Evolutionary conservation across 2,888 invertebrate genomes (phyloP), one percentile per base, ranked within the genome.

Genomic region (Temnothorax ravouxi): DNA sequence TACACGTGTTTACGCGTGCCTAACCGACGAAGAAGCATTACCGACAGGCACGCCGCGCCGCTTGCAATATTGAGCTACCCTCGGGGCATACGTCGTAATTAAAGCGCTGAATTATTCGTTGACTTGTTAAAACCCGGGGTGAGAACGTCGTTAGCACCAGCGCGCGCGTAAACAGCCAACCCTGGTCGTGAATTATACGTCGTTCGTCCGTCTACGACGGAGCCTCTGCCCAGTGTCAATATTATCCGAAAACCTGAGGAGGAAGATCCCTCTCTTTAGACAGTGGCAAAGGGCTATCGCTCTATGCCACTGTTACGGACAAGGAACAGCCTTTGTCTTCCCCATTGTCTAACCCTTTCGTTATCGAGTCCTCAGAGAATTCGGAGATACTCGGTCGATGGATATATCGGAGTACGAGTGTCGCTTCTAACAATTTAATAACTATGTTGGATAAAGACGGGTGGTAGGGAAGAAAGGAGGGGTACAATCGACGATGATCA

Each of bases 61-160:
- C 83, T 74, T 90, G 87, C 88, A 91, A 91, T 90, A 92, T 92
- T 91, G 89, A 92, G 87, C 89, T 87, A 88, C 88, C 91, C 85
- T 87, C 88, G 56, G 88, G 89, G 89, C 87, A 87, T 87, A 87
- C 88, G 89, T 91, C 87, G 92, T 93, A 93, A 93, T 93, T 93
- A 93, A 93, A 93, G 93, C 90, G 88, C 91, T 93, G 93, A 93
- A 93, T 93, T 93, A 93, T 93, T 93, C 90, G 88, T 87, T 87
- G 91, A 91, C 91, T 92, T 89, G 93, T 91, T 91, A 89, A 86
- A 91, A 90, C 90, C 52, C 6, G 54, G 88, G 91, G 79, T 89
- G 92, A 90, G 91, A 93, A 93, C 91, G 89, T 93, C 92, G 92
- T 93, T 93, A 92, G 90, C 87, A 85, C 87, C 84, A 76, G 86